Evolutionary conservation across 2,113 vertebrate genomes (phyloP), one percentile per base, ranked within the genome.

Genomic region (Microtus montanus): DNA sequence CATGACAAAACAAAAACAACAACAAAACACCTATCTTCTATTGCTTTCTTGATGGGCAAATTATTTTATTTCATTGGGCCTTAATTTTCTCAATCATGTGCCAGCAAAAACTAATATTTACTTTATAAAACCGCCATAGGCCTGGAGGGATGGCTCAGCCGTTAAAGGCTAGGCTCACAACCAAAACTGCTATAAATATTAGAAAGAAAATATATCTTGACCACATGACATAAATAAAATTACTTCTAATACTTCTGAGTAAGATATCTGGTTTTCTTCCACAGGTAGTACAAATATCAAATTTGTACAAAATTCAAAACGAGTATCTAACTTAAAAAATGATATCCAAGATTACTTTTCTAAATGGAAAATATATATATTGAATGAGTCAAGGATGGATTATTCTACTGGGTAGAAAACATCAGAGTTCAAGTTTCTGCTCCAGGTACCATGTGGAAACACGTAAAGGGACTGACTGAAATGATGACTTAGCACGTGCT

Each of bases 211-310:
- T 78, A 49, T 61, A 15, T 68, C 41, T 61, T 85, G 13, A 20
- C 35, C 14, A 94, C 30, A 91, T 78, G 66, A 75, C 70, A 88
- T 24, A 7, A 75, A 78, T 89, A 95, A 95, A 96, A 95, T 77
- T 47, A 70, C 17, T 93, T 83, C 3, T 78, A 75, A 82, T 71
- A 30, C 5, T 22, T 92, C 30, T 96, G 78, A 13, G 68, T 85
- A 90, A 94, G 92, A 75, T 88, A 93, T 19, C 38, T 75, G 47
- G 75, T 63, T 96, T 80, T 77, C 77, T 38, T 64, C n/a, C 80
- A 91, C 2, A 89, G 9, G 15, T 90, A 61, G 11, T 92, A 92
- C 9, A 95, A 58, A 20, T 58, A 58, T 58, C 5, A 58, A 58
- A 58, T 58, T 58, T 58, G 19, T 58, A 20, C 58, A 58, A 58